Percentiles rank a stretch among this genome's conserved stretches.
Evolutionary conservation across 2,888 invertebrate genomes (phyloP).

Genomic region (Scrobipalpa atriplicella): DNA sequence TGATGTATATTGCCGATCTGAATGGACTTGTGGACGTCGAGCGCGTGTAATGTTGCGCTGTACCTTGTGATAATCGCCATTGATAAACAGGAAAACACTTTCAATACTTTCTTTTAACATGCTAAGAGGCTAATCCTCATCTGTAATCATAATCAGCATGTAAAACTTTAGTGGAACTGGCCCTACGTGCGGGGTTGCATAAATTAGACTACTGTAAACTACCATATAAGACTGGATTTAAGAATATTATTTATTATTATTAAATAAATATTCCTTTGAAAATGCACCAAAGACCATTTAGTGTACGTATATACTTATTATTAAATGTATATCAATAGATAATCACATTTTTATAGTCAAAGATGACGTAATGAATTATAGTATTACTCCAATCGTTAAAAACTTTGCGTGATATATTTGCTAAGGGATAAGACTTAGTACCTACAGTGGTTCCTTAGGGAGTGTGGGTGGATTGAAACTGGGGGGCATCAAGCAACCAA

Average conservation of each 20-base stretch:
- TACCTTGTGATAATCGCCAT: background rate
- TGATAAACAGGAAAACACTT: background rate
- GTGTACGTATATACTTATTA: conserved; percentile 31
- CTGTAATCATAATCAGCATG: background rate
- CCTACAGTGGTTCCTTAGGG: no score
- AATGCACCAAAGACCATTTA: conserved; percentile 39
- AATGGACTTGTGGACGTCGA: no score
- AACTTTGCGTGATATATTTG: no score
- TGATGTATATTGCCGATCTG: no score
- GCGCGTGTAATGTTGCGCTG: no score
- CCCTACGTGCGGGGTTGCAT: background rate
- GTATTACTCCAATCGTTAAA: conserved; percentile 8
- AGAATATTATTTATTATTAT: conserved; percentile 28
- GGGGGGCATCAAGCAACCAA: no score
- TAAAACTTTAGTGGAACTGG: background rate
- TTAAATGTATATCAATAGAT: conserved; percentile 22
- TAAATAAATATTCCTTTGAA: conserved; percentile 26
- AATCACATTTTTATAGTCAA: background rate
- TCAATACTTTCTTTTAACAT: background rate
- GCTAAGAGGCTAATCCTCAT: background rate
- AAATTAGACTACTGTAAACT: conserved; percentile 25
- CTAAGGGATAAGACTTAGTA: no score
- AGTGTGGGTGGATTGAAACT: no score
- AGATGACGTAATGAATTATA: background rate
- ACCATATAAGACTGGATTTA: conserved; percentile 32